Base-by-base conservation (phyloP, 1,140 invertebrate species). In the Achroia grisella region DNA sequence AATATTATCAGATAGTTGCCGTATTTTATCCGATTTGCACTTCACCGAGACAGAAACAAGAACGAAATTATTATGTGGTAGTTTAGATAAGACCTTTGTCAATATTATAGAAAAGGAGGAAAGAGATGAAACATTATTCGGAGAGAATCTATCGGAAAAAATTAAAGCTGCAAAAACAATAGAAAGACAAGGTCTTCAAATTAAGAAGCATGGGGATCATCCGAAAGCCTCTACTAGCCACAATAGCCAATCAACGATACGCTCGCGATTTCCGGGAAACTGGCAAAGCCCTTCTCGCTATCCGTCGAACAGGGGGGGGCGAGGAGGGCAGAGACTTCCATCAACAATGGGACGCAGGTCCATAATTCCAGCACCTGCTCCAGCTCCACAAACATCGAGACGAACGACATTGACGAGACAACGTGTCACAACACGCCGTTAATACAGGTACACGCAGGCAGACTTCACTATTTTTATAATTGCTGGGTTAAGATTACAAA, bases 231-330 rank as follows among this genome's bases (percentile, higher is more conserved):
- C n/a, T n/a, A n/a, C n/a, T n/a, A n/a, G n/a, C n/a, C n/a, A 9
- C 28, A n/a, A 37, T 6, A 9, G 9, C 29, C 9, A 14, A 12
- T 13, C 32, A 14, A 17, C 34, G 39, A 36, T 5, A 43, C n/a
- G 10, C 35, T 8, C 9, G 10, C 11, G n/a, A 10, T n/a, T 32
- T 11, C 42, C 49, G 55, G 60, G 42, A 60, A 60, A 63, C 50
- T 60, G 48, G 55, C 1, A 6, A 14, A 48, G 15, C 27, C 54
- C 57, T 32, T 28, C 56, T 50, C 52, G 52, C n/a, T 48, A 44
- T 27, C 27, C 36, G 32, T 39, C 49, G 43, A 58, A 52, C 43
- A 56, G 58, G 34, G 51, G 58, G 50, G 52, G 55, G 51, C 42
- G 53, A 9, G 40, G 35, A 46, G 52, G 39, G 4, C n/a, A n/a